Base-by-base conservation (phyloP, 2,113 vertebrate species). In the Fregetta grallaria region DNA sequence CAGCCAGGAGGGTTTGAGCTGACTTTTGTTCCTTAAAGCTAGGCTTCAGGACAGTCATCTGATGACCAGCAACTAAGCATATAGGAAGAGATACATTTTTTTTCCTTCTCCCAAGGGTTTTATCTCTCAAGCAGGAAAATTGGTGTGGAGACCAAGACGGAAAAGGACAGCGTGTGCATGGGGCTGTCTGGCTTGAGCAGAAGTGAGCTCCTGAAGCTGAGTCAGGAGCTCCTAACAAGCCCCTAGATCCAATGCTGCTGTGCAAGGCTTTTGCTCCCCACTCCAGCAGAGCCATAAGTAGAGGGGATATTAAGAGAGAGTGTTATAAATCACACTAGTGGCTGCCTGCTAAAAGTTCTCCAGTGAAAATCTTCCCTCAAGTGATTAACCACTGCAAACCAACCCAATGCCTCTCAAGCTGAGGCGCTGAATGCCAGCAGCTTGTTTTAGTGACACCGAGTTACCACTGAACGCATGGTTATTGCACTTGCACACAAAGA, bases 401-500 rank as follows among this genome's bases (percentile, higher is more conserved):
- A 52, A 21, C 17, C 13, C 36, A 42, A 0, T 30, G 58, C 30
- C 40, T 42, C 45, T 79, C 0, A 5, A 61, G 29, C 18, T 30
- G 56, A 74, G 27, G 29, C 11, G 3, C 27, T 3, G 18, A 65
- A 34, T 16, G 29, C 23, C 61, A 88, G 38, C 72, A 94, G 50
- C 36, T 62, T 36, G 15, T 34, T 15, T 50, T 56, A 45, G 27
- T 1, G 13, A 15, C 36, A 32, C 23, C 1, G 2, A 49, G 52
- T 15, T 71, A 32, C 36, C 2, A 3, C 29, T 17, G 20, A 76
- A 27, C 1, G 3, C 29, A 11, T 0, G 9, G 13, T 15, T 58
- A 62, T 3, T 80, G 52, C 44, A 29, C 26, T 78, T 65, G 17
- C 36, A 66, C 42, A 38, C 38, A 58, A 52, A 84, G 67, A 30